Evolutionary conservation across 2,113 vertebrate species (phyloP), one percentile per base, ranked within the genome.

Genomic region (Syngnathus floridae): DNA sequence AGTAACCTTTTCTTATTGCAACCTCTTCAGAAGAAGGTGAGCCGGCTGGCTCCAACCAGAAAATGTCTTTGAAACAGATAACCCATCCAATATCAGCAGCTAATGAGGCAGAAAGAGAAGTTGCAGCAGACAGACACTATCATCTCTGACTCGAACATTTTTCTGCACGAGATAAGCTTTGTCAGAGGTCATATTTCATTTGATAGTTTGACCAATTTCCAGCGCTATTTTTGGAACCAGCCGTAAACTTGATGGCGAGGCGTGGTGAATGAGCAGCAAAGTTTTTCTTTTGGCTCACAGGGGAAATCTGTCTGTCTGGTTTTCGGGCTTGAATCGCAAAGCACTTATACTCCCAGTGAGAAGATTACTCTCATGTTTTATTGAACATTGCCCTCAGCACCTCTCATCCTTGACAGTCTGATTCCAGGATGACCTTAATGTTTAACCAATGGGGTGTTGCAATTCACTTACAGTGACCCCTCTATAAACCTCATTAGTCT

Each of bases 301-400:
- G 89, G 88, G 89, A 90, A 89, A 88, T 90, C 82, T 88, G 79
- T 83, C 82, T 74, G 73, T 81, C 70, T 75, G 81, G 81, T 70
- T 55, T 22, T 31, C 26, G 55, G 74, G 78, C 78, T 79, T 76
- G 74, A 84, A 80, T 79, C 49, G 73, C 71, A 1, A 49, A 73
- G 68, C 74, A 70, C 70, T 86, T 84, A 83, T 82, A 77, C 81
- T 85, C 76, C 72, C 64, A 73, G 75, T 78, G 86, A 82, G 82
- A 85, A 88, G 83, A 90, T 88, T 88, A 84, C 81, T 76, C 78
- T 87, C 83, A 88, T 89, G 86, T 89, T 89, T 88, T 89, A 88
- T 86, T 88, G 86, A 90, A 87, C 77, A 71, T 75, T 73, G 70
- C 86, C 76, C 78, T 55, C 1, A 56, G 82, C 80, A 73, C 76